These are phyloP conservation scores for Girardinus metallicus DNA, from an alignment of 2,797 vertebrate species.

Conservation along the genomic window DNA sequence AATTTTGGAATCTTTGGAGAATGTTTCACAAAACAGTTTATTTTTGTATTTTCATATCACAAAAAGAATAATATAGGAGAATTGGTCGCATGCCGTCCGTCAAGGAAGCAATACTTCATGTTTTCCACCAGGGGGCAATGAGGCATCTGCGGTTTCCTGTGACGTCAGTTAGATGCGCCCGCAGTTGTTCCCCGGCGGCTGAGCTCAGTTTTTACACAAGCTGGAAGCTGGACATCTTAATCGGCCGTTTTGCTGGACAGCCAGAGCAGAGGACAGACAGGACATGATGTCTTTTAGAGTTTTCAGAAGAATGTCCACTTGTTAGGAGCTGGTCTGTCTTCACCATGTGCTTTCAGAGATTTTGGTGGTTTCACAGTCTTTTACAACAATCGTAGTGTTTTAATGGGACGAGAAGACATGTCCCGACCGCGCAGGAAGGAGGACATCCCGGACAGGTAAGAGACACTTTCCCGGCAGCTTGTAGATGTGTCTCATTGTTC, in stretches of 20 bases:
- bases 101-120: background rate
- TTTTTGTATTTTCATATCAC: no score
- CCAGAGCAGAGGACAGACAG: background rate
- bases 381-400: background rate
- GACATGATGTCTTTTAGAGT: background rate
- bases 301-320: background rate
- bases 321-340: background rate
- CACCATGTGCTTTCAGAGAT: background rate
- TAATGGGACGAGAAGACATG: background rate
- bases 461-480: background rate
- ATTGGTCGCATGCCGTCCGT: background rate
- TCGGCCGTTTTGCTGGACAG: background rate
- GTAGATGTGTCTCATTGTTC: background rate
- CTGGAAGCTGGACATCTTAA: no score
- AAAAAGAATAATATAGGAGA: no score
- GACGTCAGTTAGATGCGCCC: slow-evolving; percentile 13
- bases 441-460: slow-evolving; percentile 25
- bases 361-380: background rate
- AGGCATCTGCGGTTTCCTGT: background rate
- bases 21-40: no score
- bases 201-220: background rate
- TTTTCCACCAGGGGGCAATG: background rate
- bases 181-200: no score
- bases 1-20: no score
- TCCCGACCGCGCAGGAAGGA: background rate